Conservation (phyloP, 2,888 invertebrate genomes). For the Blastobasis lacticolella region DNA sequence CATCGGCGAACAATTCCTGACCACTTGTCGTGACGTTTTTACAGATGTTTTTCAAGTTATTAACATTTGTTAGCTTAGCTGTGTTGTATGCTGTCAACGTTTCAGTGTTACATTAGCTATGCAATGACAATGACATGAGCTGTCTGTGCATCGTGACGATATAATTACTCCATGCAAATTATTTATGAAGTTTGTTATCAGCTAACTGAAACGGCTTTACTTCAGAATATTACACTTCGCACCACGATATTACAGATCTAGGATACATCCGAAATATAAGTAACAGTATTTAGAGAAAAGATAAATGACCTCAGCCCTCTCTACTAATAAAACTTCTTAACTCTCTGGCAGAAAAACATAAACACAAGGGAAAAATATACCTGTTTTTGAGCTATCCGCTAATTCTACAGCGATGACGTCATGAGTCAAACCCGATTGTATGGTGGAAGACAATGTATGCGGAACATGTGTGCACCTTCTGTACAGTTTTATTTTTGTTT, state of each 20-base stretch:
- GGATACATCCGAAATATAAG: too few species aligned
- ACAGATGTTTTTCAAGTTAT: slow-evolving; percentile 4
- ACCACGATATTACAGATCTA: too few species aligned
- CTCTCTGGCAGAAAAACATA: slow-evolving; percentile 17
- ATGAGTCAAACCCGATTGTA: slow-evolving; percentile 16
- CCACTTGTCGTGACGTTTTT: too few species aligned
- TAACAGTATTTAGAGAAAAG: too few species aligned
- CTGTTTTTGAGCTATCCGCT: slow-evolving; percentile 29
- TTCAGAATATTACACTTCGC: too few species aligned
- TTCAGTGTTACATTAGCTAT: neutral
- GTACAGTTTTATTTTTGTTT: slow-evolving; percentile 15
- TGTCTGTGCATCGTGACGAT: too few species aligned
- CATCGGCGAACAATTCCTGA: slow-evolving; percentile 18
- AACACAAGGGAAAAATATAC: slow-evolving; percentile 29
- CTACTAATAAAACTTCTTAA: neutral
- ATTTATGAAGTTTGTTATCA: too few species aligned
- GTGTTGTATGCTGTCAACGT: neutral
- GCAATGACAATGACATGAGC: neutral
- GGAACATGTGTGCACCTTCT: slow-evolving; percentile 15
- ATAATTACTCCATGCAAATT: too few species aligned
- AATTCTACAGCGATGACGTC: slow-evolving; percentile 40
- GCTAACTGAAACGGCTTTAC: too few species aligned
- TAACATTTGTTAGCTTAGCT: slow-evolving; percentile 3
- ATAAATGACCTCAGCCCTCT: neutral
- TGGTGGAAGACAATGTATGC: slow-evolving; percentile 24